These are phyloP conservation scores for Entomobrya proxima DNA, from an alignment of 2,888 invertebrate species.

Conservation along the genomic window DNA sequence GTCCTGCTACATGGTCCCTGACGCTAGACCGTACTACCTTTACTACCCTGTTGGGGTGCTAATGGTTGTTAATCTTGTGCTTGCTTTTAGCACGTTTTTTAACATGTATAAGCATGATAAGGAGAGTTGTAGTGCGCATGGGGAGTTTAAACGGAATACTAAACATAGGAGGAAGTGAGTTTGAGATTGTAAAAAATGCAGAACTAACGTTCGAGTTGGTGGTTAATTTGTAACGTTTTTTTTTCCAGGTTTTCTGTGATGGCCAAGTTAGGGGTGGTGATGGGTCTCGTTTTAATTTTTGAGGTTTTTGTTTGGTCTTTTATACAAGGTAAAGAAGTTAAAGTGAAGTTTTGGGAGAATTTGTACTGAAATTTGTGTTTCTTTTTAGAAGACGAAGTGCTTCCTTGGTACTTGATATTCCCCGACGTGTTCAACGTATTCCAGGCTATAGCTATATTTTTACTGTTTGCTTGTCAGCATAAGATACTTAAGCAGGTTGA, in stretches of 20 bases:
- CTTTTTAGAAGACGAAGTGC: conserved; percentile 38
- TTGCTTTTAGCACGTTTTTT: conserved; percentile 62
- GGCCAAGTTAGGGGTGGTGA: conserved; percentile 73
- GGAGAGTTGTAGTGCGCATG: conserved; percentile 57
- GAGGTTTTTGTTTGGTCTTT: conserved; percentile 65
- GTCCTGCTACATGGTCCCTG: conserved; percentile 69
- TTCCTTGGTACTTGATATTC: conserved; percentile 71
- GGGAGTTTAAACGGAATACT: neutral
- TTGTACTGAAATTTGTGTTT: too few relatives aligned
- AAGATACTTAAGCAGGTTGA: conserved; percentile 69
- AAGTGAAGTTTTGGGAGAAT: too few relatives aligned
- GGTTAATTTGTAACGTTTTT: neutral
- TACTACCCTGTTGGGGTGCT: conserved; percentile 72
- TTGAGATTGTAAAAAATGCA: neutral
- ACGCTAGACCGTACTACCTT: conserved; percentile 69
- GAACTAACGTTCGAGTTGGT: neutral
- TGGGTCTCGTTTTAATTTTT: conserved; percentile 71
- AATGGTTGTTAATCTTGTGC: conserved; percentile 63
- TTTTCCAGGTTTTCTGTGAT: conserved; percentile 68
- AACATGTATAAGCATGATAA: conserved; percentile 68
- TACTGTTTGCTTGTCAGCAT: conserved; percentile 72
- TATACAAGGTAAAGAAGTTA: neutral
- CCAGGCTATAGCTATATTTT: conserved; percentile 73
- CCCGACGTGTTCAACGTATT: conserved; percentile 71
- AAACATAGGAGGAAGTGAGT: conserved; percentile 57